These are phyloP conservation scores for Mallotus villosus DNA, from an alignment of 2,797 vertebrate species.

Conservation along the genomic window DNA sequence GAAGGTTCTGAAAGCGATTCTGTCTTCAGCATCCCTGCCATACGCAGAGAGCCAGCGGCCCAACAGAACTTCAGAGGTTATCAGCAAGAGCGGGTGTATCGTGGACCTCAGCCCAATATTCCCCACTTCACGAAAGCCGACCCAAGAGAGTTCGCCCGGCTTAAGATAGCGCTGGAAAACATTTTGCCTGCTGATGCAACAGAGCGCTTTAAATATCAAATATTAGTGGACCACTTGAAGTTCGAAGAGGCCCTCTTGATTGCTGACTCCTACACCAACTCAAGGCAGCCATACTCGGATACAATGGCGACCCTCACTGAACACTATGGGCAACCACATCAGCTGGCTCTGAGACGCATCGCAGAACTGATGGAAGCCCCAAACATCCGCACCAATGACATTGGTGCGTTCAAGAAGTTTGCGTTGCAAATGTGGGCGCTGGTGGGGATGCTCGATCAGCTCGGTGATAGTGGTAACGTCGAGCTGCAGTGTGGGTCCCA, in stretches of 20 bases:
- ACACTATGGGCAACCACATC: slow-evolving; percentile 25
- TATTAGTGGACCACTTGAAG: not conserved
- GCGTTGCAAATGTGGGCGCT: too few species aligned
- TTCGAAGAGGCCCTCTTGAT: not conserved
- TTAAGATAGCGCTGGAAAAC: slow-evolving; percentile 15
- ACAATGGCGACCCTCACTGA: slow-evolving; percentile 11
- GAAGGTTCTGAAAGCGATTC: too few species aligned
- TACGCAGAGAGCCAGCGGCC: too few species aligned
- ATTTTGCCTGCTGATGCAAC: not conserved
- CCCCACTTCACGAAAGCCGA: not conserved
- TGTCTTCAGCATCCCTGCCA: too few species aligned
- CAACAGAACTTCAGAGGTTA: too few species aligned
- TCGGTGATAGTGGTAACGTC: too few species aligned
- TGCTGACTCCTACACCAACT: slow-evolving; percentile 21
- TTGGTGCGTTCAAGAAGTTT: slow-evolving; percentile 13
- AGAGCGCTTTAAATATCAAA: slow-evolving; percentile 30
- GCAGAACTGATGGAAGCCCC: slow-evolving; percentile 13
- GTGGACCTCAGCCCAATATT: slow-evolving; percentile 4
- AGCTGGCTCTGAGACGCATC: slow-evolving; percentile 26
- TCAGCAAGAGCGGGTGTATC: not conserved
- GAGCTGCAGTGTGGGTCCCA: slow-evolving; percentile 19
- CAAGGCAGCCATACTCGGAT: slow-evolving; percentile 7
- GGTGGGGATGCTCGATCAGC: too few species aligned
- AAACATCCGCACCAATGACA: slow-evolving; percentile 2
- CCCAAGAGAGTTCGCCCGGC: slow-evolving; percentile 9